Evolutionary conservation across 2,888 invertebrate species (phyloP), one percentile per base, ranked within the genome.

Genomic region (Arrhopalites spinosus): DNA sequence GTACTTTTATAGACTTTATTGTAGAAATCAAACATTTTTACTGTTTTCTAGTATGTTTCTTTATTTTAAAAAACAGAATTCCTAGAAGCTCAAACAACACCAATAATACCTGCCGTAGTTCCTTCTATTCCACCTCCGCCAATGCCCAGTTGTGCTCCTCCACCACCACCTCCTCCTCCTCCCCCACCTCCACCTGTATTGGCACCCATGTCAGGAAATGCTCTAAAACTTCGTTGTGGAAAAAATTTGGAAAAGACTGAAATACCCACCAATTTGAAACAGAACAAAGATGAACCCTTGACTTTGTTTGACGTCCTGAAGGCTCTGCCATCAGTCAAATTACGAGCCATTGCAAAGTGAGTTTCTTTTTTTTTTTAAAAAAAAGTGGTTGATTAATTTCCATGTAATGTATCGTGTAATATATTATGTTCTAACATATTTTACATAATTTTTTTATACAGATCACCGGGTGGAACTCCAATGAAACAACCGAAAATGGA

Each of bases 391-490:
- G 36, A 36, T 20, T 27, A 8, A 66, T 45, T 45, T 45, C 47
- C 11, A n/a, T n/a, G n/a, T n/a, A n/a, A n/a, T n/a, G n/a, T n/a
- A n/a, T n/a, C n/a, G n/a, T n/a, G n/a, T n/a, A n/a, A n/a, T 36
- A 36, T 36, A 36, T 7, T 36, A 36, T 36, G 36, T 36, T 36
- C n/a, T n/a, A 7, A 36, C 36, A 36, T 11, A 36, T 36, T 36
- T 11, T 36, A 36, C 36, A 36, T 36, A 7, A 3, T 36, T 36
- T 36, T 3, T 36, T 36, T 36, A 36, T 56, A 50, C 81, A 86
- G 85, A 76, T 86, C 86, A 23, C 86, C 86, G 13, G 85, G 85
- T 50, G 86, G 86, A 7, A 86, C 86, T 7, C 86, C 86, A 3
- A 43, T 86, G 30, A 81, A 83, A 64, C 79, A 75, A 53, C 56